A percentile compares a stretch with the other conserved stretches of the same genome.
phyloP scores from a whole-genome alignment of 2,113 vertebrate species.

The Apodemus sylvaticus region DNA sequence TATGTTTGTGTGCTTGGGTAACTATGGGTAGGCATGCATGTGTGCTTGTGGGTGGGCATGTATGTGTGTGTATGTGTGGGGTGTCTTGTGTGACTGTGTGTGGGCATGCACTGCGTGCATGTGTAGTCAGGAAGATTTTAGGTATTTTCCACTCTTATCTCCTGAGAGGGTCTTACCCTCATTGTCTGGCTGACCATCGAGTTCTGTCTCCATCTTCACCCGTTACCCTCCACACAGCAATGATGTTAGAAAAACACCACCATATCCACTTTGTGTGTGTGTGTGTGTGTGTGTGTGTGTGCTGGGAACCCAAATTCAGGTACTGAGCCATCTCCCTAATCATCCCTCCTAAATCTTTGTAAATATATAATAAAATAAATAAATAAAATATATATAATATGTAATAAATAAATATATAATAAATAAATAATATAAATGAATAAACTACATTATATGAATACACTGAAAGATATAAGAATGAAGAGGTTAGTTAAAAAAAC shows the following conservation, averaged over 20 bases:
- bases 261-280: neutral
- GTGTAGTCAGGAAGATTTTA: neutral
- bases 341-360: neutral
- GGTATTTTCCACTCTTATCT: neutral
- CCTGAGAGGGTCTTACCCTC: neutral
- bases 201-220: neutral
- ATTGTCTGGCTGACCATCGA: neutral
- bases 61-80: neutral
- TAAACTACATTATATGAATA: neutral
- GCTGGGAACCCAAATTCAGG: neutral
- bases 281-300: too few species aligned
- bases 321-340: neutral
- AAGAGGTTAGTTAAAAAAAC: neutral
- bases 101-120: too few species aligned
- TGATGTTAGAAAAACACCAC: neutral
- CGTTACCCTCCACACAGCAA: too few species aligned
- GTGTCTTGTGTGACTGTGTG: neutral
- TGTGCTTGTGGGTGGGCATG: neutral
- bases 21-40: neutral
- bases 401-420: too few species aligned
- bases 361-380: too few species aligned
- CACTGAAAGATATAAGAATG: conserved; percentile 18
- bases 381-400: too few species aligned
- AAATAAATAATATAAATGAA: too few species aligned
- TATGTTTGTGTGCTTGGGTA: too few species aligned